Conservation (phyloP, 2,113 vertebrate genomes). For the Vidua chalybeata region DNA sequence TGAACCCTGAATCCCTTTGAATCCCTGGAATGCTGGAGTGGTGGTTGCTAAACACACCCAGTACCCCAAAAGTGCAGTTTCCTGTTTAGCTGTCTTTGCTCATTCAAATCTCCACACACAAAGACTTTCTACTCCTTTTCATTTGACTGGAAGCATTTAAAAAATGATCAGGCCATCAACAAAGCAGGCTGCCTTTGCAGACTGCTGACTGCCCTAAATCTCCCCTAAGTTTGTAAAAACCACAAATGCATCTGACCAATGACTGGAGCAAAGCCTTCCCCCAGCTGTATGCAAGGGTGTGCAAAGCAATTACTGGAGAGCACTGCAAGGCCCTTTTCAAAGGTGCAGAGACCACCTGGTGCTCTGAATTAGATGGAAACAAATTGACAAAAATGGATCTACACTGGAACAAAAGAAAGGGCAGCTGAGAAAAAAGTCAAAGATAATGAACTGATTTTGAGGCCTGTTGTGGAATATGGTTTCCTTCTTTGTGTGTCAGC, state of each 20-base stretch:
- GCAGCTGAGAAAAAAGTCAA: neutral
- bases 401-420: neutral
- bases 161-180: neutral
- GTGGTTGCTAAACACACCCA: neutral
- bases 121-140: neutral
- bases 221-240: neutral
- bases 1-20: neutral
- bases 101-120: neutral
- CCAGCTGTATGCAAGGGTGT: neutral
- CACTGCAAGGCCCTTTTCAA: neutral
- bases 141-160: neutral
- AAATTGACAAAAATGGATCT: neutral
- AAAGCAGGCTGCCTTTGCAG: neutral
- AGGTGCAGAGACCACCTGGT: neutral
- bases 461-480: neutral
- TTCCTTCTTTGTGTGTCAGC: neutral
- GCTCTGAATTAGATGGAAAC: neutral
- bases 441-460: neutral
- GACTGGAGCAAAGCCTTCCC: accelerated
- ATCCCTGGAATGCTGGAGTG: neutral
- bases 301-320: neutral
- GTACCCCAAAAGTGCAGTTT: neutral
- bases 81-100: neutral
- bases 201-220: neutral
- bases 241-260: neutral